Conservation (phyloP, 2,888 invertebrate species). For the Nomada flava region DNA sequence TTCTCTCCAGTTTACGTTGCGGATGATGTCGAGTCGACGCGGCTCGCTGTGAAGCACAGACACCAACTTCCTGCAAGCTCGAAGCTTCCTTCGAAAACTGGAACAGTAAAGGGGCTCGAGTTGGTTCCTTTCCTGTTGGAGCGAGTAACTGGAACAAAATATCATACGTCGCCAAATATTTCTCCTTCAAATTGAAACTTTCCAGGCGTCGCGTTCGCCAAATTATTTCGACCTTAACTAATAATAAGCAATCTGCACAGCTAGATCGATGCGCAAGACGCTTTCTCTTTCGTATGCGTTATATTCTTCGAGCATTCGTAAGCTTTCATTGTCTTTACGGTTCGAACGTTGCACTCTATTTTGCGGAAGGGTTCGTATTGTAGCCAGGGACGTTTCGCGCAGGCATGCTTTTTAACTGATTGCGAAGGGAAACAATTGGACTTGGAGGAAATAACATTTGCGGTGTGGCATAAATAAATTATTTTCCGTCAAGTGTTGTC, state of each 20-base stretch:
- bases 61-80: background rate
- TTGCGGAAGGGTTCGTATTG: too few relatives aligned
- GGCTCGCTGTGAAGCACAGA: background rate
- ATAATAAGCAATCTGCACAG: background rate
- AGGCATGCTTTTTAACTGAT: too few relatives aligned
- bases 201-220: background rate
- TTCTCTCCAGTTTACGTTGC: conserved; percentile 58
- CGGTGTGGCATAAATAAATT: background rate
- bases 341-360: too few relatives aligned
- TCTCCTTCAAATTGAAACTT: conserved; percentile 6
- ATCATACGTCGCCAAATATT: conserved; percentile 14
- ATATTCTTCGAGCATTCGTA: too few relatives aligned
- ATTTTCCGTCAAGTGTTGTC: background rate
- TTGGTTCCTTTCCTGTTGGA: background rate
- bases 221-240: conserved; percentile 55
- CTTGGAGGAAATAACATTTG: background rate
- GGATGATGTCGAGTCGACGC: conserved; percentile 37
- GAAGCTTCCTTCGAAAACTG: conserved; percentile 14
- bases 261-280: background rate
- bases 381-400: too few relatives aligned
- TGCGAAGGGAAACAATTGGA: background rate
- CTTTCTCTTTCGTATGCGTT: too few relatives aligned
- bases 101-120: conserved; percentile 3
- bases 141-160: conserved; percentile 29
- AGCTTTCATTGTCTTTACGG: too few relatives aligned